These are phyloP conservation scores for Hassar affinis DNA, from an alignment of 2,113 vertebrate species.

Conservation along the genomic window DNA sequence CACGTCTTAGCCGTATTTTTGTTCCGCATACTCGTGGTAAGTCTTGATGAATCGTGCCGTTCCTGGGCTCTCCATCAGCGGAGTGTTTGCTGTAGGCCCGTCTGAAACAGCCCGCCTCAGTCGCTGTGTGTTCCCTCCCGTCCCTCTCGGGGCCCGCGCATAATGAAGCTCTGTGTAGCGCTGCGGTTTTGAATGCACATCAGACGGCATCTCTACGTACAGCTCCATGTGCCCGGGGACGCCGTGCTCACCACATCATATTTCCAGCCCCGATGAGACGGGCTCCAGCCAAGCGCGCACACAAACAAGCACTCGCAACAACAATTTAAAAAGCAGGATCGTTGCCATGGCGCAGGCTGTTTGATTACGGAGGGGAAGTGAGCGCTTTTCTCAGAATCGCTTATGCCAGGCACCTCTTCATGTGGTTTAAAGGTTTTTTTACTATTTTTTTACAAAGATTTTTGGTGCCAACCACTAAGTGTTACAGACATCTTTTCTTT, in stretches of 20 bases:
- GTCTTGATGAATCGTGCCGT: neutral
- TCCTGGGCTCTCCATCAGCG: constrained; percentile 25
- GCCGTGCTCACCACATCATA: constrained; percentile 67
- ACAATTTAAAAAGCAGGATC: constrained; percentile 52
- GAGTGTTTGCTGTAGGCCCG: constrained; percentile 30
- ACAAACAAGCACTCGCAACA: constrained; percentile 58
- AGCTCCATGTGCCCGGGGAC: constrained; percentile 60
- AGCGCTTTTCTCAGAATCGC: constrained; percentile 67
- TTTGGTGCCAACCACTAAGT: constrained; percentile 51
- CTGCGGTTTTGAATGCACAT: constrained; percentile 67
- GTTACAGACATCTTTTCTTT: constrained; percentile 18
- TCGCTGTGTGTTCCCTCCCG: constrained; percentile 57
- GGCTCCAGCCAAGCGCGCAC: constrained; percentile 59
- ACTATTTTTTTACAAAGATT: constrained; percentile 27
- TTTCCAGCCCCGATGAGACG: constrained; percentile 64
- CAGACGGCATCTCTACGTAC: constrained; percentile 60
- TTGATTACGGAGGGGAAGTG: constrained; percentile 54
- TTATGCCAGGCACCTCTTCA: constrained; percentile 56
- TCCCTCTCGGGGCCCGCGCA: constrained; percentile 44
- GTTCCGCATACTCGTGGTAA: neutral
- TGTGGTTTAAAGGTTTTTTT: constrained; percentile 62
- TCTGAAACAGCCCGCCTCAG: constrained; percentile 40
- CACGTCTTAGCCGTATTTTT: neutral
- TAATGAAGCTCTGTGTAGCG: constrained; percentile 65
- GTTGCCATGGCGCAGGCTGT: constrained; percentile 52